Base-by-base conservation (phyloP, 2,888 invertebrate species). In the Orgyia antiqua region DNA sequence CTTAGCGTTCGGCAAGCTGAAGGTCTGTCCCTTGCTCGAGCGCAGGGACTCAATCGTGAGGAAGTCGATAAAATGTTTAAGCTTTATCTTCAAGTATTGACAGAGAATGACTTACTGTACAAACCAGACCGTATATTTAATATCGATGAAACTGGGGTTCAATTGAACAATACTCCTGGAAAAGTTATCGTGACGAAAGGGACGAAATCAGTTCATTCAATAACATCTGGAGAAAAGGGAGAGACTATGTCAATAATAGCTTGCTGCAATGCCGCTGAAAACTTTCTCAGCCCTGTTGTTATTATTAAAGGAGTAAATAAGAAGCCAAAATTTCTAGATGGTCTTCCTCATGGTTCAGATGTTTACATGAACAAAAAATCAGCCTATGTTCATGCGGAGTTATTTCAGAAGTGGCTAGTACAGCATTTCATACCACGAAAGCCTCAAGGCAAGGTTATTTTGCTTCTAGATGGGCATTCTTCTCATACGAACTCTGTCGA, bases 131-230 rank as follows among this genome's bases (percentile, higher is more conserved):
- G 12, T 6, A 13, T 29, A 7, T 30, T 10, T 33, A 74, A 72
- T 46, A 39, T 61, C 15, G 67, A 69, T 36, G 67, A 72, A 40
- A 60, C 59, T 19, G 67, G 65, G 0, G 31, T 68, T 4, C 64
- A 66, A 23, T 45, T 65, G 6, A 72, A 71, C 19, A 67, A 68
- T 36, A 57, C 50, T 27, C 59, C 68, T 24, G 51, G 53, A 7
- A 53, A 63, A 40, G 60, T 76, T 17, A 13, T 72, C 15, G 67
- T 60, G 8, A 42, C 36, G 13, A 68, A 59, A 44, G 69, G 67
- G 4, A 13, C 42, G 8, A 18, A 63, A 55, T 34, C 49, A 10
- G 42, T 49, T n/a, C n/a, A 29, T 10, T 21, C 36, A 7, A 10
- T 36, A 2, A 39, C 36, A 18, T 28, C 55, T 18, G 43, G 38